Percentiles rank a stretch among this genome's conserved stretches.
These are phyloP conservation scores for Onthophagus taurus DNA, from an alignment of 1,140 invertebrate species.

Conservation along the genomic window DNA sequence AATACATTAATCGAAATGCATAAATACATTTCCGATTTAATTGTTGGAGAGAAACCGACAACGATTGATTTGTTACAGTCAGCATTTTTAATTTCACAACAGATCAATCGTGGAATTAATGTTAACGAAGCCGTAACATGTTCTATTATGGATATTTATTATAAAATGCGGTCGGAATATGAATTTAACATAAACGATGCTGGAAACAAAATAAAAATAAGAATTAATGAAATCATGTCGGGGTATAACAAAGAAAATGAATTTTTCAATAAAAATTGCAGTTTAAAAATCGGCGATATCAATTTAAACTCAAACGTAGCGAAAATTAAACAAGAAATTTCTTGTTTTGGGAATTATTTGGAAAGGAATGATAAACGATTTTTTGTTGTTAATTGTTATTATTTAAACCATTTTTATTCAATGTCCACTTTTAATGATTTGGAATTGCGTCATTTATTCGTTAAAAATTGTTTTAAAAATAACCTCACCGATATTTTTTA, in stretches of 20 bases:
- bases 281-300: conserved; percentile 26
- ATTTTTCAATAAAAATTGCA: conserved; percentile 20
- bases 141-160: conserved; percentile 58
- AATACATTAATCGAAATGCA: conserved; percentile 47
- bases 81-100: conserved; percentile 52
- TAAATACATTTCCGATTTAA: conserved; percentile 25
- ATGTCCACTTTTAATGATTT: conserved; percentile 25
- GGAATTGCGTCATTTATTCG: conserved; percentile 16
- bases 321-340: conserved; percentile 32
- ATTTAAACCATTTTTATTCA: conserved; percentile 32
- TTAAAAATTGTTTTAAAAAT: conserved; percentile 2
- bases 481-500: too few species aligned
- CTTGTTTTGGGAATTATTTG: conserved; percentile 16
- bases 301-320: conserved; percentile 29
- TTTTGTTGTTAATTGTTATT: conserved; percentile 13
- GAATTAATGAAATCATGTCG: conserved; percentile 1
- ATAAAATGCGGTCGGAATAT: conserved; percentile 45
- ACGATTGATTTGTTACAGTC: conserved; percentile 53
- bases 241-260: conserved; percentile 11
- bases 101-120: conserved; percentile 49
- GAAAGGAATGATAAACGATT: neutral
- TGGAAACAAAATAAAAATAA: conserved; percentile 22
- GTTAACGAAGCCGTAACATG: conserved; percentile 43
- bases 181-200: conserved; percentile 40
- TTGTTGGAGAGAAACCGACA: conserved; percentile 37